Percentiles rank a stretch among this genome's conserved stretches.
phyloP scores from a whole-genome alignment of 2,888 invertebrate species.

The Pheosia gnoma region DNA sequence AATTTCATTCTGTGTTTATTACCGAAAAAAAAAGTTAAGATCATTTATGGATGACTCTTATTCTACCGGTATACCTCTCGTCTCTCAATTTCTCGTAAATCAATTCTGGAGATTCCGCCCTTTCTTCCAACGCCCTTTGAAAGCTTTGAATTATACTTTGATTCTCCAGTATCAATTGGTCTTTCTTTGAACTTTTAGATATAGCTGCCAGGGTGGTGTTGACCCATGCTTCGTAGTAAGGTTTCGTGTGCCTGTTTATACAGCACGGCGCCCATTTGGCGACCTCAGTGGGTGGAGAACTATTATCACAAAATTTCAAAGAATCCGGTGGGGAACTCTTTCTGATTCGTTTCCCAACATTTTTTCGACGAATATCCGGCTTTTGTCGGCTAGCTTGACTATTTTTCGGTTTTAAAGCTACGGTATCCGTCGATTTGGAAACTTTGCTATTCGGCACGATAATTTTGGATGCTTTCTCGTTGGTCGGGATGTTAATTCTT shows the following conservation, averaged over 20 bases:
- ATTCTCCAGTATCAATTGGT: conserved; percentile 43
- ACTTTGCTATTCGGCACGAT: conserved; percentile 25
- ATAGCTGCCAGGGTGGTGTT: conserved; percentile 62
- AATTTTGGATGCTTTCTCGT: background rate
- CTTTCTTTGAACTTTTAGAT: conserved; percentile 44
- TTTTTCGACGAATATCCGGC: background rate
- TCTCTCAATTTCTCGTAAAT: conserved; percentile 51
- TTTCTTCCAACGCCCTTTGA: conserved; percentile 36
- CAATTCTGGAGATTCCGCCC: conserved; percentile 48
- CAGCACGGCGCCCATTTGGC: conserved; percentile 65
- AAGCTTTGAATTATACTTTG: conserved; percentile 42
- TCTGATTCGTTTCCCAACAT: background rate
- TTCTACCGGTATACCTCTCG: conserved; percentile 62
- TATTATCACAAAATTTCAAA: background rate
- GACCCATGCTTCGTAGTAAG: conserved; percentile 75
- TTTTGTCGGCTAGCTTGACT: conserved; percentile 18
- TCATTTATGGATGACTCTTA: conserved; percentile 52
- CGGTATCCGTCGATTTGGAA: conserved; percentile 23
- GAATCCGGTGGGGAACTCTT: conserved; percentile 1
- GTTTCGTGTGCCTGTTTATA: conserved; percentile 54
- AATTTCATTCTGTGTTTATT: too few relatives aligned
- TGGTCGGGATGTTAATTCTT: conserved; percentile 53
- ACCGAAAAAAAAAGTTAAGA: background rate
- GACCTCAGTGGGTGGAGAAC: conserved; percentile 59
- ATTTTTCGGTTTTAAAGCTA: conserved; percentile 15